Evolutionary conservation across 2,113 vertebrate genomes (phyloP), one percentile per base, ranked within the genome.

Genomic region (Tupaia chinensis): DNA sequence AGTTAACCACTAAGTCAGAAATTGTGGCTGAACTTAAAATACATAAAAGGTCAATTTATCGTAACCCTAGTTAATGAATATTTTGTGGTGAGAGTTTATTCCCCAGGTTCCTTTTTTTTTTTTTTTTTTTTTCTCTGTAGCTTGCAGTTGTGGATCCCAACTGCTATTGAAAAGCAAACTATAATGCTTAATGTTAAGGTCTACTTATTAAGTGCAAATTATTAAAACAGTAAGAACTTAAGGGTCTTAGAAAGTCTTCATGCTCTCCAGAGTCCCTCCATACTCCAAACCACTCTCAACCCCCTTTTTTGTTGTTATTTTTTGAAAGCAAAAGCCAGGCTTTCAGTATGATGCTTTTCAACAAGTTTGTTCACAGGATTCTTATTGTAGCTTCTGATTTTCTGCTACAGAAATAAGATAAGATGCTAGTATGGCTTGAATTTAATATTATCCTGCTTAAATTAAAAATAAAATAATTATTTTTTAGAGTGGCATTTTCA

Each of bases 401-500:
- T 92, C 72, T 89, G 97, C 95, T 61, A 76, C 93, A 97, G 97
- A 97, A 98, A 97, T 70, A 96, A 87, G 70, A 63, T 60, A 96
- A 96, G 87, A 72, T 63, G 90, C 90, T 19, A 29, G 44, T 58
- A 17, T 63, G 73, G 76, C 89, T 97, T 89, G 96, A 97, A 98
- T 97, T 95, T 94, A 81, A 86, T 96, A 93, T 97, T 89, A 97
- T 60, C 86, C 54, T 89, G 83, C 95, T 97, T 70, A 95, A 97
- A 98, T 98, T 97, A 94, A 97, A 98, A 98, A 97, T 96, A 96
- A 95, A 95, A 97, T 98, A 89, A 92, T 97, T 94, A 89, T 97
- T 97, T 98, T 97, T 98, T 96, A 97, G 97, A 98, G 97, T 98
- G 98, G 97, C 98, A 89, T 98, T 98, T 98, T 98, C 98, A 97